phyloP scores from a whole-genome alignment of 2,888 invertebrate genomes.

The Dicyrtoma fusca region DNA sequence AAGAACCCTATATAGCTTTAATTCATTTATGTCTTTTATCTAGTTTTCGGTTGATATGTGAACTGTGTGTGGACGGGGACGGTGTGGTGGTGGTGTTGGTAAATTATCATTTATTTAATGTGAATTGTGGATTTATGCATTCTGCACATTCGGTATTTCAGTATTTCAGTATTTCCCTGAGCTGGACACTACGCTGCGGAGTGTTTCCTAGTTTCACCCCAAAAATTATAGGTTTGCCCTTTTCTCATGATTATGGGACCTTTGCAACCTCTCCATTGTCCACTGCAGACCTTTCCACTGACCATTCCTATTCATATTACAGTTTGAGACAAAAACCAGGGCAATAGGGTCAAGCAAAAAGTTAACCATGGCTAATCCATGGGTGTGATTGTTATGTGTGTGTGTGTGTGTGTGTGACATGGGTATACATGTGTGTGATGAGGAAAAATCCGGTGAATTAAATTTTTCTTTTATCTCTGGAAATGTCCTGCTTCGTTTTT shows the following conservation, averaged over 20 bases:
- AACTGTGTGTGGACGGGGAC: background rate
- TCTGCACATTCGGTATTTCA: background rate
- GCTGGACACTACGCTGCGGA: background rate
- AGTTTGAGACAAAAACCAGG: conserved; percentile 31
- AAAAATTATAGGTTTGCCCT: conserved; percentile 32
- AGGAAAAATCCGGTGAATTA: background rate
- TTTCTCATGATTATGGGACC: conserved; percentile 24
- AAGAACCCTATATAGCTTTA: no score
- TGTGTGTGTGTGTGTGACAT: no score
- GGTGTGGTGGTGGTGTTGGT: background rate
- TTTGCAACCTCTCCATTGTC: conserved; percentile 28
- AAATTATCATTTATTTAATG: conserved; percentile 8
- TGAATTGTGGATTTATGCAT: conserved; percentile 2
- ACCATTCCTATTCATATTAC: conserved; percentile 11
- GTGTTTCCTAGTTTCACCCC: conserved; percentile 25
- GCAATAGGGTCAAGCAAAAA: conserved; percentile 36
- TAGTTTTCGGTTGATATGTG: no score
- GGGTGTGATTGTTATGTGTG: conserved; percentile 23
- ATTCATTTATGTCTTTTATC: no score
- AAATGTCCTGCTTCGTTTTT: background rate
- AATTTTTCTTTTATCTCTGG: background rate
- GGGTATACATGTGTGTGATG: background rate
- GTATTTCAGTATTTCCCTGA: no score
- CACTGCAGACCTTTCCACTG: conserved; percentile 2
- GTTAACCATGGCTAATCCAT: conserved; percentile 22